Evolutionary conservation across 2,888 invertebrate genomes (phyloP), one percentile per base, ranked within the genome.

Genomic region (Diarsia mendica): DNA sequence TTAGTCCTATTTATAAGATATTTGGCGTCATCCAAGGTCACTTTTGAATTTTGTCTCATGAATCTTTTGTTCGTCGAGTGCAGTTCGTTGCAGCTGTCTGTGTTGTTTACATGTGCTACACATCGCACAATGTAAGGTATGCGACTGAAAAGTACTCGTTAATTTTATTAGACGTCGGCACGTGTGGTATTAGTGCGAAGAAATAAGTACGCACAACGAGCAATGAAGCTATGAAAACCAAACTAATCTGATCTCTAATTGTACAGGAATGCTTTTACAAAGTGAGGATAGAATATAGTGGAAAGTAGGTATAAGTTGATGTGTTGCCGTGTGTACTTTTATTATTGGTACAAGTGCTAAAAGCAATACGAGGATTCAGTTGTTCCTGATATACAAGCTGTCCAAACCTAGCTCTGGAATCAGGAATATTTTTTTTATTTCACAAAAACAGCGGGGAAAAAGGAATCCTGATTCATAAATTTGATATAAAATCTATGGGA

Each of bases 51-150:
- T 49, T 18, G 20, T 18, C 48, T 39, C 46, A n/a, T n/a, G 9
- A 51, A 51, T 78, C 48, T 80, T 72, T 77, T 77, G 39, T 80
- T 48, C 20, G n/a, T n/a, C n/a, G n/a, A n/a, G n/a, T 11, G n/a
- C 15, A 65, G 39, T 39, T 39, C 39, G 39, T 10, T 60, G 46
- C 60, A 66, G 44, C 51, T 60, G 72, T 28, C 28, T 9, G n/a
- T 6, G 49, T 61, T 55, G 44, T 76, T 76, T 60, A 55, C n/a
- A 63, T 8, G 4, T n/a, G 55, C 6, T 61, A 39, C 6, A 39
- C 39, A 39, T 8, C 39, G 8, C 39, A 39, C 4, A 39, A 3
- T 39, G 39, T 8, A n/a, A 61, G 8, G 74, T 60, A 65, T 58
- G 64, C 1, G 13, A 48, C 15, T 48, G 13, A 61, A 53, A 66